Conservation (phyloP, 2,797 vertebrate species). For the Platalea minor region DNA sequence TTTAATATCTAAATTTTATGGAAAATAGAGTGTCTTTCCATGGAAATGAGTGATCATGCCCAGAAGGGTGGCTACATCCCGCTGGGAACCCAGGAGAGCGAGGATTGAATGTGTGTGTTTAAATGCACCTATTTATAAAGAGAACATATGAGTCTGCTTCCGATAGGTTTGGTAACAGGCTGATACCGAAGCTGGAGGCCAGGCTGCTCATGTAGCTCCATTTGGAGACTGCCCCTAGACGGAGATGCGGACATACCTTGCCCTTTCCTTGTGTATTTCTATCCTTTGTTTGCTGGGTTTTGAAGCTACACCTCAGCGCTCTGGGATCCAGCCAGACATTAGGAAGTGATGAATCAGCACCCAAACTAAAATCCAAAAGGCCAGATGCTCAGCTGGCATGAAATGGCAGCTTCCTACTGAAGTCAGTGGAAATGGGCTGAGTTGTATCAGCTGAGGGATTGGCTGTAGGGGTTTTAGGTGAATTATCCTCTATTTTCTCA, state of each 20-base stretch:
- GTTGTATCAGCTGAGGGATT: background rate
- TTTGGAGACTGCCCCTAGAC: background rate
- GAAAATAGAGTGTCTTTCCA: background rate
- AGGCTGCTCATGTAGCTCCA: background rate
- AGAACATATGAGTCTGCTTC: background rate
- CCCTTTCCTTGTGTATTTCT: background rate
- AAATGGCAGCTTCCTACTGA: background rate
- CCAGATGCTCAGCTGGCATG: background rate
- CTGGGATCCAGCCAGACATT: background rate
- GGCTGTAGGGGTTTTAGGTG: background rate
- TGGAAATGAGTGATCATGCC: background rate
- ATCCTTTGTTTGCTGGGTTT: background rate
- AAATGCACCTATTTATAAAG: background rate
- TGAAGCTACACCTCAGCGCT: background rate
- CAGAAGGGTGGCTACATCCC: rapidly evolving
- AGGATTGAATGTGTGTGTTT: rapidly evolving
- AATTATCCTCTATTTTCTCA: background rate
- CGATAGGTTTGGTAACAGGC: background rate
- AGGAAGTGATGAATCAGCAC: background rate
- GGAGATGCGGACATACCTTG: rapidly evolving
- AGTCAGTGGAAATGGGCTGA: background rate
- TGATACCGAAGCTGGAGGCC: background rate
- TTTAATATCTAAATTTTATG: background rate
- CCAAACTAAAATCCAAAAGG: background rate
- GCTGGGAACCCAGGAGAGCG: background rate